Base-by-base conservation (phyloP, 2,113 vertebrate genomes). In the Sus scrofa region DNA sequence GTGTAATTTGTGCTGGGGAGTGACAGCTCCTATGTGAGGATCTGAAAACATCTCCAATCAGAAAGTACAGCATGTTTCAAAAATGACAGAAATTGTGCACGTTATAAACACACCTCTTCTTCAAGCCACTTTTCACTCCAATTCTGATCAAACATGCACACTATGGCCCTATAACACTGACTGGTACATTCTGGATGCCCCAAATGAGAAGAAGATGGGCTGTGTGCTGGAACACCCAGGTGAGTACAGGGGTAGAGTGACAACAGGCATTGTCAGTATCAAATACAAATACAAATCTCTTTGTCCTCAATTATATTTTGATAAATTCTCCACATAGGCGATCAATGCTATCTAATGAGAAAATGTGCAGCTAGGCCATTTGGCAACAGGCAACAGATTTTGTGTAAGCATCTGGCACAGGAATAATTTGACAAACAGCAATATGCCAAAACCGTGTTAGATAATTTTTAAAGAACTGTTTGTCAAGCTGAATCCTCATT, bases 351-450 rank as follows among this genome's bases (percentile, higher is more conserved):
- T 70, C 83, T 91, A 93, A 91, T 73, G 93, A 95, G 92, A 86
- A 94, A 92, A 77, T 94, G 39, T 82, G 50, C 63, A 92, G 70
- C 39, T 14, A 39, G 39, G 60, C 89, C 91, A 97, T 91, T 96
- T 97, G 95, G 95, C 96, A 78, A 91, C 52, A 79, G 88, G 86
- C 93, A 95, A 58, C 91, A 88, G 89, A 93, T 92, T 97, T 84
- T 86, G 62, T 95, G 81, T 95, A 86, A 96, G 95, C 98, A 97
- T 95, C 97, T 97, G 97, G 96, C 86, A 22, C 67, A 93, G 87
- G 37, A 97, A 96, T 96, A 92, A 97, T 95, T 84, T 96, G 96
- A 96, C 92, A 93, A 96, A 92, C n/a, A 95, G 56, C 90, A 96
- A 97, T 92, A 94, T 95, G 93, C 79, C 94, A 96, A 75, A 94